Conservation (phyloP, 1,140 invertebrate genomes). For the Ectropis grisescens region DNA sequence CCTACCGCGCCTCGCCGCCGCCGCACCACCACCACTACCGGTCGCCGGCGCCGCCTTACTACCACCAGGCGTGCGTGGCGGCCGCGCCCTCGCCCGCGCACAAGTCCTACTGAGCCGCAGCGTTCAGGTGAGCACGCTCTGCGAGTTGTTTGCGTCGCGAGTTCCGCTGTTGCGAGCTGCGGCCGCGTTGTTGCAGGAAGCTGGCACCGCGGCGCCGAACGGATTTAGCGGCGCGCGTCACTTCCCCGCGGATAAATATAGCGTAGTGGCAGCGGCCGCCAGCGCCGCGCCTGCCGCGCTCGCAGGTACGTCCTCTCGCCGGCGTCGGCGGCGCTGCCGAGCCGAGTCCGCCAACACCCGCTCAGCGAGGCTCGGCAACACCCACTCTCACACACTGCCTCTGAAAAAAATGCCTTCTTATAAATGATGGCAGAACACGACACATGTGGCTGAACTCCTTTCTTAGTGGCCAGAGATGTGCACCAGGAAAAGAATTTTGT, state of each 20-base stretch:
- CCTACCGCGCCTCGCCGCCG: slow-evolving; percentile 58
- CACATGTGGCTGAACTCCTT: too few relatives aligned
- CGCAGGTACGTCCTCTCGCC: too few relatives aligned
- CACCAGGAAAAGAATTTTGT: too few relatives aligned
- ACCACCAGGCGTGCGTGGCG: slow-evolving; percentile 68
- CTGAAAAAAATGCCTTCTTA: too few relatives aligned
- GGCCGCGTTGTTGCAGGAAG: slow-evolving; percentile 61
- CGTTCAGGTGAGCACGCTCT: slow-evolving; percentile 46
- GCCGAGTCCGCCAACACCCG: slow-evolving; percentile 64
- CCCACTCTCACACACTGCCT: slow-evolving; percentile 57
- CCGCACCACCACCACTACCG: slow-evolving; percentile 61
- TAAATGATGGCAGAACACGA: too few relatives aligned
- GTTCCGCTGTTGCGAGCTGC: slow-evolving; percentile 34
- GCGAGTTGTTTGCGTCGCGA: slow-evolving; percentile 41
- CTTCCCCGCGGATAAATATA: slow-evolving; percentile 63
- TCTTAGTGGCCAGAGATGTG: too few relatives aligned
- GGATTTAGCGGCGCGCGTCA: slow-evolving; percentile 60
- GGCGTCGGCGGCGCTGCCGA: too few relatives aligned
- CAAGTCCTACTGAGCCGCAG: slow-evolving; percentile 57
- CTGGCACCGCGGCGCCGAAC: slow-evolving; percentile 58
- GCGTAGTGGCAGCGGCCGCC: slow-evolving; percentile 55
- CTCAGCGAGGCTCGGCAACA: slow-evolving; percentile 62
- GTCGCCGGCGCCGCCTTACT: slow-evolving; percentile 64
- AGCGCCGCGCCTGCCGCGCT: slow-evolving; percentile 51
- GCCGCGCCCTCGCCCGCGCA: slow-evolving; percentile 51